Base-by-base conservation (phyloP, 2,888 invertebrate genomes). In the Drosophila lacicola region DNA sequence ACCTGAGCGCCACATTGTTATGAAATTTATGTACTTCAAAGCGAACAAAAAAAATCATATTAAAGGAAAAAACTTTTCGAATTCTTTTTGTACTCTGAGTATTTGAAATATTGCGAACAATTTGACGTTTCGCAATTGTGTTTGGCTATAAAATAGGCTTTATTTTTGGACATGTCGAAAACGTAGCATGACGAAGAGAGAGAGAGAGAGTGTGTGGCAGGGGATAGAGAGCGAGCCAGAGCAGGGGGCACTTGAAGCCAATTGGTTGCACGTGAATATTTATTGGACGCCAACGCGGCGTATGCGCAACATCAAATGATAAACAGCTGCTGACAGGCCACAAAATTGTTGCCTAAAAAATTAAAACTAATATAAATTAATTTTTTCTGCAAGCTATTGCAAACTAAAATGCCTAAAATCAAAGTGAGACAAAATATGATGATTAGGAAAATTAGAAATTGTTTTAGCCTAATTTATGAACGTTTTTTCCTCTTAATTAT, bases 261-360 rank as follows among this genome's bases (percentile, higher is more conserved):
- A 72, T 58, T 78, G 70, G 37, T 65, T 66, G 76, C 76, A 76
- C 76, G 78, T 78, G 76, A 70, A 74, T 58, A 36, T 44, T 46
- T 9, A n/a, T 36, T 29, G 14, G 54, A 54, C 19, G 73, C 47
- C 57, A 73, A 70, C 57, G 57, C 65, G 65, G 50, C 70, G 73
- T 61, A 65, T 76, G 62, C 69, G 73, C 45, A 70, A 79, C 60
- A 66, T 70, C 21, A 58, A 70, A 57, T 76, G 64, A 37, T 55
- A 63, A 67, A 74, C 87, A 87, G 84, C 82, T 79, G 84, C 70
- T 84, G 63, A 64, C 67, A 64, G 68, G 56, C 66, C 73, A 53
- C 63, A 57, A 70, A 29, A 69, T 58, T 55, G 19, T 62, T 47
- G 41, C 47, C 70, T 49, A 49, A 66, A 64, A 66, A 56, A 66